Percentiles rank a stretch among this genome's conserved stretches.
These are phyloP conservation scores for Pelobates fuscus DNA, from an alignment of 2,113 vertebrate species.

Conservation along the genomic window DNA sequence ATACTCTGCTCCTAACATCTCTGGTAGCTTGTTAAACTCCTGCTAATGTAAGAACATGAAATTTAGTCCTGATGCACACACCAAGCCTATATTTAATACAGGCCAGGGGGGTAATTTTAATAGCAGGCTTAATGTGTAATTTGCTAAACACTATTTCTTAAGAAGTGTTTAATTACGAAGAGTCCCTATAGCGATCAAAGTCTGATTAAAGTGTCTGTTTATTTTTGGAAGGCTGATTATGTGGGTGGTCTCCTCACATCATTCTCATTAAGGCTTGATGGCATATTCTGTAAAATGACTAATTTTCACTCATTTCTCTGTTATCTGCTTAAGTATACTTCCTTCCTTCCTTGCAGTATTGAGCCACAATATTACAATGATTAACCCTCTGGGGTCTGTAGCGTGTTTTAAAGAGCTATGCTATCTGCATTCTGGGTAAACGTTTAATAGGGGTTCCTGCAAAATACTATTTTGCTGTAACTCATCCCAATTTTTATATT, in stretches of 20 bases:
- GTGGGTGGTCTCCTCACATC: conserved; percentile 11
- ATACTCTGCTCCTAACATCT: too few relatives aligned
- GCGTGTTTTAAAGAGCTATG: too few relatives aligned
- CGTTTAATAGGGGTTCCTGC: too few relatives aligned
- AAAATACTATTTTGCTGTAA: too few relatives aligned
- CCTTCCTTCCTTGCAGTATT: neutral
- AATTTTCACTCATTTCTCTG: neutral
- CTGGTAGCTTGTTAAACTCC: too few relatives aligned
- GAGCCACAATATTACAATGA: too few relatives aligned
- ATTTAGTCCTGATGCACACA: too few relatives aligned
- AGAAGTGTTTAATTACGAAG: conserved; percentile 9
- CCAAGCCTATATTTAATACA: too few relatives aligned
- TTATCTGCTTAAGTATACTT: neutral
- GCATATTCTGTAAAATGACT: neutral
- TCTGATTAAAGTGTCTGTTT: conserved; percentile 27
- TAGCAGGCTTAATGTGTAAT: conserved; percentile 13
- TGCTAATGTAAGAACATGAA: too few relatives aligned
- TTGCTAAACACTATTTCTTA: conserved; percentile 2
- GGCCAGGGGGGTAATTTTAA: neutral
- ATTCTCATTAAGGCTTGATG: neutral
- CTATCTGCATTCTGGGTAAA: too few relatives aligned
- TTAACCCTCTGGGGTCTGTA: too few relatives aligned
- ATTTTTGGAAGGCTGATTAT: conserved; percentile 1
- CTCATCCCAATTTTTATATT: too few relatives aligned
- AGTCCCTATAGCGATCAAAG: conserved; percentile 15